Evolutionary conservation across 2,797 vertebrate species (phyloP), one percentile per base, ranked within the genome.

Genomic region (Salarias fasciatus): DNA sequence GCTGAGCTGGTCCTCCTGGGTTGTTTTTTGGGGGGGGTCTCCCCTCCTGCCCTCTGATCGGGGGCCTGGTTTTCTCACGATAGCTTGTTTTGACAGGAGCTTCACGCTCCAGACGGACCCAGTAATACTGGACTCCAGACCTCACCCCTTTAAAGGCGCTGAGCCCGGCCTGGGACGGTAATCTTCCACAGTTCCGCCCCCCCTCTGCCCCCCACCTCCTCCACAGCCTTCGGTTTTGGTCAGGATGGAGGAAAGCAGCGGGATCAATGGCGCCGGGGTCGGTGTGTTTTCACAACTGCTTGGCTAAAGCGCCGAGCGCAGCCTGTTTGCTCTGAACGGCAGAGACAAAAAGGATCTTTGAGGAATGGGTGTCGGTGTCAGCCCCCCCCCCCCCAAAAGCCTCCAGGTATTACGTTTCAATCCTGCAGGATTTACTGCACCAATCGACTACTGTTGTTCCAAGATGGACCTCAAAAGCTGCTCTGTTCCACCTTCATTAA

Each of bases 31-130:
- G 53, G 36, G 50, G 38, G 50, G 55, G 44, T 0, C 4, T 8
- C 36, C 50, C 13, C 41, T 63, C 54, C 12, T 53, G 52, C 61
- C 52, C 49, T 69, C 35, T 65, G 50, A 36, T 55, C 61, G 38
- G 0, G 14, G 41, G 75, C 54, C 53, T 62, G 44, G 38, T 46
- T 53, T 84, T 84, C 86, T 83, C 84, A 86, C 72, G 70, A 65
- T 66, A 58, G 72, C 46, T 83, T 91, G 89, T 89, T 92, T 91
- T 86, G 80, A 90, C 86, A 92, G 82, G 77, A 86, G 79, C 48
- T 80, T 74, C 38, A 59, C 64, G 28, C 79, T 79, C 77, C 66
- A 86, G 78, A 80, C 72, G 3, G 53, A 5, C 58, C 42, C 4
- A 60, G 65, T 63, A 56, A 84, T 70, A 72, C 72, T 68, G 10